Evolutionary conservation across 2,797 vertebrate species (phyloP).

Genomic region (Sebastiscus albofasciatus): DNA sequence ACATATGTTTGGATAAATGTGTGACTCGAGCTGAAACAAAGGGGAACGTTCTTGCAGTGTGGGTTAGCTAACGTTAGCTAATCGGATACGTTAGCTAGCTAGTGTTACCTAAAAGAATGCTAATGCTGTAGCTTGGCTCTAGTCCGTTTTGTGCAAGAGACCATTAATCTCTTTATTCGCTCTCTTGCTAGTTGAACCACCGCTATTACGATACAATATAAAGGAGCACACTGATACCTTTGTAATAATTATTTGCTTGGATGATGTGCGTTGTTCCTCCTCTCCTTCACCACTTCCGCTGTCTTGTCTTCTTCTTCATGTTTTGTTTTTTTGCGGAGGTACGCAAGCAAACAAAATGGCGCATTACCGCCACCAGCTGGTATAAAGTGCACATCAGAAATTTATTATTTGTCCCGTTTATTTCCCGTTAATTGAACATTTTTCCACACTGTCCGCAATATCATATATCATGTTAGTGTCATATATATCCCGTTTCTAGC

Average conservation of each 20-base stretch:
- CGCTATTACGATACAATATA: fast-evolving
- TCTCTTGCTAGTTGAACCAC: fast-evolving
- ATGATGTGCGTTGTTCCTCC: background rate
- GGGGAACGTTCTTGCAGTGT: background rate
- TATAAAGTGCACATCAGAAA: background rate
- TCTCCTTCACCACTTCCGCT: background rate
- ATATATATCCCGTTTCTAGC: background rate
- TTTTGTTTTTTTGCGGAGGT: background rate
- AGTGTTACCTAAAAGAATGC: background rate
- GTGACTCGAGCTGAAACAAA: background rate
- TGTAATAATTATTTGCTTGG: fast-evolving
- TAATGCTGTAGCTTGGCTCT: no score
- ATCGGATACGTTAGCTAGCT: conserved; percentile 7
- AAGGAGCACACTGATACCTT: conserved; percentile 20
- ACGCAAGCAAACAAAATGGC: fast-evolving
- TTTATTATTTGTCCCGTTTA: background rate
- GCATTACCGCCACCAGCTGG: conserved; percentile 30
- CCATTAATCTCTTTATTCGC: fast-evolving
- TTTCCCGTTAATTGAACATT: background rate
- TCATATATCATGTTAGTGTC: background rate
- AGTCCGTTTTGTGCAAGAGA: fast-evolving
- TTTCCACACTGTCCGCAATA: background rate
- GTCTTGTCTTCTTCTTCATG: conserved; percentile 10
- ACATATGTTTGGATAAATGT: background rate
- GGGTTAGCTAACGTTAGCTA: conserved; percentile 13